Percentiles rank a stretch among this genome's conserved stretches.
Conservation (phyloP, 2,113 vertebrate genomes). For the Halcyon malimbica region DNA sequence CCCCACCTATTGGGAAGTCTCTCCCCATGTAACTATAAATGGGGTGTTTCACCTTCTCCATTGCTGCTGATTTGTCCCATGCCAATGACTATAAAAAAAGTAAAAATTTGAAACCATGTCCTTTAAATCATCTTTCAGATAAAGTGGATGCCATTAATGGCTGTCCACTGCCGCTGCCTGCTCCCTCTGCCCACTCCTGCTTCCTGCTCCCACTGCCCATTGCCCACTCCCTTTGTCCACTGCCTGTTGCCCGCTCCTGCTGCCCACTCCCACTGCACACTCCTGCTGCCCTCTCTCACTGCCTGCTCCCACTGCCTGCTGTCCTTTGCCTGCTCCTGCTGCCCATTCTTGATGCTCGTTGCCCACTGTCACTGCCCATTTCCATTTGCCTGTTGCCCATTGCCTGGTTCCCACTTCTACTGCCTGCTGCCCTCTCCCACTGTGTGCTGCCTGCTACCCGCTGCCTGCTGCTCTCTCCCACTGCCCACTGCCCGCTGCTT, state of each 20-base stretch:
- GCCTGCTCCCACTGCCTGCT: no score
- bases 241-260: not conserved
- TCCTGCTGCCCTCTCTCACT: no score
- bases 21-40: rapidly evolving
- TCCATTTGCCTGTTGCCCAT: no score
- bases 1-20: not conserved
- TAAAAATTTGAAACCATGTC: no score
- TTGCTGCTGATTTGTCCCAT: rapidly evolving
- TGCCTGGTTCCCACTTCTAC: no score
- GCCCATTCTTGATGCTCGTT: not conserved
- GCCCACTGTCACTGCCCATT: no score
- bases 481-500: no score
- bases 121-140: rapidly evolving
- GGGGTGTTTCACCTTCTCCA: not conserved
- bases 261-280: no score
- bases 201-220: no score
- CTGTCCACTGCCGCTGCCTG: not conserved
- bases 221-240: not conserved
- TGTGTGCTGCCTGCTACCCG: no score
- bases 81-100: not conserved
- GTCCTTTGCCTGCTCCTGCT: not conserved
- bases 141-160: rapidly evolving
- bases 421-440: no score
- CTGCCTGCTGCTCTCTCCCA: not conserved
- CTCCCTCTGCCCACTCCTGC: not conserved